These are phyloP conservation scores for Heteromyza rotundicornis DNA, from an alignment of 2,888 invertebrate species.

Conservation along the genomic window DNA sequence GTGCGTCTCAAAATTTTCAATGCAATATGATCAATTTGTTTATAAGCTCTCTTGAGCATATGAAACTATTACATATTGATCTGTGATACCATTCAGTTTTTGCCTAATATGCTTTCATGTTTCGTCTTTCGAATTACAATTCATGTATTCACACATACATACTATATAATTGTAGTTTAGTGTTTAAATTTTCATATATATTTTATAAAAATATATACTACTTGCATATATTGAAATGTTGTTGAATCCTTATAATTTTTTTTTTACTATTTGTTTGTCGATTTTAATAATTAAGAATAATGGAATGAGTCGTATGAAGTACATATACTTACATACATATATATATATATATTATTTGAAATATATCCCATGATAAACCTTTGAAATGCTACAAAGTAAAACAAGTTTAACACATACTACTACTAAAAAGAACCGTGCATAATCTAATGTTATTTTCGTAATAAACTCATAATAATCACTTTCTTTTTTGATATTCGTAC, in stretches of 20 bases:
- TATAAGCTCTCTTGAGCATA: constrained; percentile 21
- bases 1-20: not conserved
- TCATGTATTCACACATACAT: too few species aligned
- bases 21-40: not conserved
- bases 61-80: constrained; percentile 37
- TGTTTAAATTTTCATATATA: constrained; percentile 48
- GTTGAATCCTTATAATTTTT: constrained; percentile 28
- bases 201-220: constrained; percentile 50
- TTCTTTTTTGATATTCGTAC: too few species aligned
- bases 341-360: not conserved
- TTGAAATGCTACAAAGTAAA: too few species aligned
- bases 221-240: constrained; percentile 33
- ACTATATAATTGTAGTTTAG: constrained; percentile 28
- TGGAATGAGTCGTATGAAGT: too few species aligned
- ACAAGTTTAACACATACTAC: too few species aligned
- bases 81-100: constrained; percentile 41
- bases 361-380: not conserved
- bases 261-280: too few species aligned
- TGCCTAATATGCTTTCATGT: not conserved
- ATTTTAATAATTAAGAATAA: too few species aligned
- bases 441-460: too few species aligned
- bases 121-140: not conserved
- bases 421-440: too few species aligned
- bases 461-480: too few species aligned
- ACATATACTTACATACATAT: not conserved